phyloP scores from a whole-genome alignment of 2,113 vertebrate species.

The Ceyx cyanopectus region DNA sequence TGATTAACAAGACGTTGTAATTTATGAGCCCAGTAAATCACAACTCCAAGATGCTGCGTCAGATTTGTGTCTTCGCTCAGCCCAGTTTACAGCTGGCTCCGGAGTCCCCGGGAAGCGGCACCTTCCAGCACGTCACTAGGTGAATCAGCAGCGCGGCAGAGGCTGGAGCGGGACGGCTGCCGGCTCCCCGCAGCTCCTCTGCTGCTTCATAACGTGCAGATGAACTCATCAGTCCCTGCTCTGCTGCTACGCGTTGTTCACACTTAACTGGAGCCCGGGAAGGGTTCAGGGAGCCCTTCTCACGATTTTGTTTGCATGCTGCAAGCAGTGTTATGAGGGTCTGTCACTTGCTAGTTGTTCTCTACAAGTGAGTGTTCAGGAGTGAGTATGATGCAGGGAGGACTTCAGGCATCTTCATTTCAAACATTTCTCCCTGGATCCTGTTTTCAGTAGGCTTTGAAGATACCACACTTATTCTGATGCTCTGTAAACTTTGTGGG shows the following conservation, averaged over 20 bases:
- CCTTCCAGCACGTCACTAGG: not conserved
- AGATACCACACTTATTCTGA: not conserved
- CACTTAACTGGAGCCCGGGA: not conserved
- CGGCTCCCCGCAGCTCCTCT: not conserved
- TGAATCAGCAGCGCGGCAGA: not conserved
- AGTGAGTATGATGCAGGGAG: not conserved
- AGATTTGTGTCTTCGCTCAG: constrained; percentile 2
- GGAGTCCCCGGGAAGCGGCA: not conserved
- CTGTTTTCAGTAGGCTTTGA: not conserved
- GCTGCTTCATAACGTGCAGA: not conserved
- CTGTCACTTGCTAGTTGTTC: not conserved
- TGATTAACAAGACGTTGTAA: constrained; percentile 30
- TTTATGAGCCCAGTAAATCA: constrained; percentile 52
- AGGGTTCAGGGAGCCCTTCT: not conserved
- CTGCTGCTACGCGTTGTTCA: not conserved
- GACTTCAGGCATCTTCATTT: not conserved
- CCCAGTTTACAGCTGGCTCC: not conserved
- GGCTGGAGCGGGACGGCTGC: not conserved
- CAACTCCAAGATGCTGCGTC: constrained; percentile 7
- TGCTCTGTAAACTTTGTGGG: not conserved
- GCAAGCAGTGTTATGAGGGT: not conserved
- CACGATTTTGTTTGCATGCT: not conserved
- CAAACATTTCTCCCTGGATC: not conserved
- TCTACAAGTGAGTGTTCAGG: not conserved
- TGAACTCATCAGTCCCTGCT: not conserved